These are phyloP conservation scores for Thalassoma bifasciatum DNA, from an alignment of 2,113 vertebrate species.

Conservation along the genomic window DNA sequence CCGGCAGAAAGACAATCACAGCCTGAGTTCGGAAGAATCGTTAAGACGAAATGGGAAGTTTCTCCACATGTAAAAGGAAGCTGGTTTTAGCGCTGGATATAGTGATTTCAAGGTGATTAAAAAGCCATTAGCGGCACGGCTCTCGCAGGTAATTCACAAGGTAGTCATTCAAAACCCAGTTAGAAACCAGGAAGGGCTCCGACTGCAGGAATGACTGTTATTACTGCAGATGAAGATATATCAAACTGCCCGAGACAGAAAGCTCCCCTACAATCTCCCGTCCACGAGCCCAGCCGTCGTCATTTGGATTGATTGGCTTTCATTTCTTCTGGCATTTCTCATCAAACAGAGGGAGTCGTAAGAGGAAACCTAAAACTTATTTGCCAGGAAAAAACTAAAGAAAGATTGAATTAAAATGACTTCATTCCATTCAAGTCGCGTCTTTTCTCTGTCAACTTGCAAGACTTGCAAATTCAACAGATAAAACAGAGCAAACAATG, in stretches of 20 bases:
- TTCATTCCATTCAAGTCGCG: slow-evolving; percentile 10
- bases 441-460: not conserved
- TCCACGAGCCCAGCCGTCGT: slow-evolving; percentile 58
- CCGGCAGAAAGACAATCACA: slow-evolving; percentile 34
- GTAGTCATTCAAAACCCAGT: slow-evolving; percentile 79
- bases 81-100: slow-evolving; percentile 49
- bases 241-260: slow-evolving; percentile 72
- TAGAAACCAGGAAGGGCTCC: slow-evolving; percentile 63
- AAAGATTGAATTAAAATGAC: slow-evolving; percentile 29
- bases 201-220: slow-evolving; percentile 76
- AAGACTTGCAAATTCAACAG: not conserved
- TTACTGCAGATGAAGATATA: slow-evolving; percentile 74
- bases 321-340: slow-evolving; percentile 55
- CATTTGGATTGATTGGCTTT: slow-evolving; percentile 68
- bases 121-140: slow-evolving; percentile 80
- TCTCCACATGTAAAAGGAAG: slow-evolving; percentile 48
- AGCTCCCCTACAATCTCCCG: slow-evolving; percentile 57
- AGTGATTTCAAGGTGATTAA: slow-evolving; percentile 82
- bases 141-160: slow-evolving; percentile 81
- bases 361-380: slow-evolving; percentile 17
- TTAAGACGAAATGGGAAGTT: slow-evolving; percentile 64
- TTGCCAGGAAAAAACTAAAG: slow-evolving; percentile 25
- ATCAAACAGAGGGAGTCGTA: slow-evolving; percentile 41
- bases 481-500: slow-evolving; percentile 22
- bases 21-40: slow-evolving; percentile 43